Evolutionary conservation across 2,113 vertebrate genomes (phyloP), one percentile per base, ranked within the genome.

Genomic region (Engraulis encrasicolus): DNA sequence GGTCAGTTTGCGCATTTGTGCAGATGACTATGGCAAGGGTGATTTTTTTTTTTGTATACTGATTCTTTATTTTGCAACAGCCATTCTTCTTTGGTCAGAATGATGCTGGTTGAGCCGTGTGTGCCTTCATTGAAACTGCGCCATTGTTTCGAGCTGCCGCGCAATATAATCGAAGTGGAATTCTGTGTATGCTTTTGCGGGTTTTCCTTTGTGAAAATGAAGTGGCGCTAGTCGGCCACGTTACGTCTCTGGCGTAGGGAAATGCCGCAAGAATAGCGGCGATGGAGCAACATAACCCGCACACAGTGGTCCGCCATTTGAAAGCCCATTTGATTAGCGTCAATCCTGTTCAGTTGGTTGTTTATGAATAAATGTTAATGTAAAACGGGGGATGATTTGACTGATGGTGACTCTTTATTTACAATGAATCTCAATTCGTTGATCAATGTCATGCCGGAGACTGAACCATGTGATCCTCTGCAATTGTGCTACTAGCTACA

Each of bases 191-290:
- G 83, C 71, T 84, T 92, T 93, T 93, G 92, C 91, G 93, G 89
- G 83, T 88, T 91, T 94, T 91, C 90, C 92, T 96, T 95, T 95
- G 94, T 95, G 91, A 93, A 90, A 91, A 83, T 85, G 82, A 83
- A 82, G 74, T 88, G 87, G 81, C 86, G 90, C 85, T 89, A 20
- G 49, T 50, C 50, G 86, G 90, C 90, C 91, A 91, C 92, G 92
- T 85, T 93, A 89, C 85, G 89, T 91, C 91, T 90, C 83, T 90
- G 89, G 92, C 89, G 88, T 89, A 87, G 86, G n/a, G 81, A 86
- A 93, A 88, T 88, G 88, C 91, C 92, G 93, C 93, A 93, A 91
- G 81, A 86, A 83, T 83, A 86, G 89, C 85, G 79, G 87, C 79
- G 45, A 80, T 9, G n/a, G 50, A 27, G 74, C 81, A 86, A 78